Base-by-base conservation (phyloP, 2,888 invertebrate species). In the Homarus gammarus region DNA sequence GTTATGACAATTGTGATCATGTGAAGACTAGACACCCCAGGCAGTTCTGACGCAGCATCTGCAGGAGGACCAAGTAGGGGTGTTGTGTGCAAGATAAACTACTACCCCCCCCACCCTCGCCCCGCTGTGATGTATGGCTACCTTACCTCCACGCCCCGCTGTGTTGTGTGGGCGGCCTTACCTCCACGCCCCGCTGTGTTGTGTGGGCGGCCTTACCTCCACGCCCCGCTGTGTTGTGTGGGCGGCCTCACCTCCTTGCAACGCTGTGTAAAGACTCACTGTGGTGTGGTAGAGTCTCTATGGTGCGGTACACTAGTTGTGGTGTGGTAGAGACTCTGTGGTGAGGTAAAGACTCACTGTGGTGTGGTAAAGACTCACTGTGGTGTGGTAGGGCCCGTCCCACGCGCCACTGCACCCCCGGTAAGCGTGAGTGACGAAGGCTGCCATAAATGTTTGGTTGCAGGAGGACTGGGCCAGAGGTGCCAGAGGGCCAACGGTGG, bases 391-490 rank as follows among this genome's bases (percentile, higher is more conserved):
- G 44, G 44, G 6, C 44, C 44, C 10, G 44, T 12, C 44, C 44
- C 44, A 8, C 5, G 22, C 56, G 56, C 56, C 15, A 22, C 18
- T 15, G 18, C 22, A 22, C 56, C 3, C 56, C 12, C 56, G 22
- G 56, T 56, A 56, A 56, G 22, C 56, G 18, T 49, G n/a, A 64
- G 68, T 12, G 15, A 68, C 31, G 40, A 68, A 68, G 40, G 44
- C n/a, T 68, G 64, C 40, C 68, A 68, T 68, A 82, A 68, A 82
- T 82, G 68, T 82, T 40, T 64, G 40, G 61, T 38, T 84, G 40
- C 36, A 44, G 44, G 40, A 2, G 12, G 38, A 31, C 2, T 1
- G 51, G 18, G n/a, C n/a, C n/a, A n/a, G 49, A 15, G 1, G 2
- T 8, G 49, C 8, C 0, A 15, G 49, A 49, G 49, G 44, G 44